Evolutionary conservation across 2,113 vertebrate species (phyloP), one percentile per base, ranked within the genome.

Genomic region (Mystacornis crossleyi): DNA sequence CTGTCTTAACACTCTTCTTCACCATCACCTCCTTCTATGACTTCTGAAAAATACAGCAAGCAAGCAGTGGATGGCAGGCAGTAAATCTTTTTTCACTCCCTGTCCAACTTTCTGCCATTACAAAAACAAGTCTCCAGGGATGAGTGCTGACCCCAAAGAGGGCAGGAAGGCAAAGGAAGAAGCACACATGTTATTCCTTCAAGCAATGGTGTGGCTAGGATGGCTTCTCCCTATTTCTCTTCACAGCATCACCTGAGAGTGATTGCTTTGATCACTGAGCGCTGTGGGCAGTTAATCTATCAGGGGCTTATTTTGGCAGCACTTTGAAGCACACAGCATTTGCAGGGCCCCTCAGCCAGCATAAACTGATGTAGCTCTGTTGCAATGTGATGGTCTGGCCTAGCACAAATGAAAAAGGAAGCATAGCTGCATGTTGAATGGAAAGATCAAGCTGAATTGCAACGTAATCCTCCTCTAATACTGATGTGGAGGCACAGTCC

Each of bases 371-470:
- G 78, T 53, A 48, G 79, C 23, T 65, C 51, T 20, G 50, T 42
- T 50, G 40, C 38, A 62, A 57, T 19, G 67, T 45, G 72, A 86
- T 25, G 33, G 54, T 73, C 75, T 77, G 75, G 74, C 25, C 67
- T 38, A 47, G 54, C 4, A 6, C 79, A 69, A 65, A 86, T 26
- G 13, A 70, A 89, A 69, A 54, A 58, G 45, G 38, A 80, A 89
- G 82, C 79, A 33, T 26, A 57, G 71, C 71, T 50, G 31, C 29
- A 50, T 4, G 38, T 5, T 78, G 80, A 95, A 92, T 92, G 50
- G 75, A 50, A 77, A 92, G 79, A 88, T 81, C 92, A 58, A 81
- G 82, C 60, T 93, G 92, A 90, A 96, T 85, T 54, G 75, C 62
- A 42, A 12, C 3, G 11, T 95, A 96, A 96, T 94, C 92, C 84